Percentiles rank a stretch among this genome's conserved stretches.
Evolutionary conservation across 2,888 invertebrate species (phyloP).

Genomic region (Apodemia hepburni): DNA sequence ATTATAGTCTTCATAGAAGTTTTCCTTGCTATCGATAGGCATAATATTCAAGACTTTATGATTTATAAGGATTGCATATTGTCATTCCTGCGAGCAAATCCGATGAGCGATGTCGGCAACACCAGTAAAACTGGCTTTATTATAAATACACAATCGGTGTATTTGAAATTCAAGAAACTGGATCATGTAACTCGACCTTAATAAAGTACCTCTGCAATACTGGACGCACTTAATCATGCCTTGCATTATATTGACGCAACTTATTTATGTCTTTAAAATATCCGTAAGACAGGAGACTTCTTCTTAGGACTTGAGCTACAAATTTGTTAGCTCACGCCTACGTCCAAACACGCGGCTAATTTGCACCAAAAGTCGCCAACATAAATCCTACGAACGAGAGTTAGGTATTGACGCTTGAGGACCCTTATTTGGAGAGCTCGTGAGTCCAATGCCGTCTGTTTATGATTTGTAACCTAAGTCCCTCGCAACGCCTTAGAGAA

Average conservation of each 20-base stretch:
- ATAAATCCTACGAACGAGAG: constrained; percentile 68
- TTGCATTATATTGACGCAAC: not conserved
- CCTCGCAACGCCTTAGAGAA: constrained; percentile 30
- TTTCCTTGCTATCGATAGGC: too few species aligned
- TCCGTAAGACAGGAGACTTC: constrained; percentile 6
- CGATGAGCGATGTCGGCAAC: too few species aligned
- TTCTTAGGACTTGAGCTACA: constrained; percentile 37
- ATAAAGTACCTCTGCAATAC: not conserved
- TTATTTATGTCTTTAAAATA: constrained; percentile 4
- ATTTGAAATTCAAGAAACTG: not conserved
- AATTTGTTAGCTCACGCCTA: constrained; percentile 69
- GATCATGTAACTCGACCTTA: not conserved
- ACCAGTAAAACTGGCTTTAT: too few species aligned
- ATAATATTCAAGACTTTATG: too few species aligned
- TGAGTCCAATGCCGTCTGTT: constrained; percentile 58
- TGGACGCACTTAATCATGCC: not conserved
- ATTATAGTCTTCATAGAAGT: too few species aligned
- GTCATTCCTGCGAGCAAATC: too few species aligned
- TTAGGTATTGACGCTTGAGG: constrained; percentile 53
- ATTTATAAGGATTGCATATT: too few species aligned
- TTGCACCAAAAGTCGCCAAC: constrained; percentile 66
- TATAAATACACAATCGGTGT: not conserved
- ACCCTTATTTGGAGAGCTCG: constrained; percentile 67
- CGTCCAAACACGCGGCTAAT: constrained; percentile 62
- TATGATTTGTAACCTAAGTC: constrained; percentile 63